Base-by-base conservation (phyloP, 2,113 vertebrate genomes). In the Nansenia antarctica region DNA sequence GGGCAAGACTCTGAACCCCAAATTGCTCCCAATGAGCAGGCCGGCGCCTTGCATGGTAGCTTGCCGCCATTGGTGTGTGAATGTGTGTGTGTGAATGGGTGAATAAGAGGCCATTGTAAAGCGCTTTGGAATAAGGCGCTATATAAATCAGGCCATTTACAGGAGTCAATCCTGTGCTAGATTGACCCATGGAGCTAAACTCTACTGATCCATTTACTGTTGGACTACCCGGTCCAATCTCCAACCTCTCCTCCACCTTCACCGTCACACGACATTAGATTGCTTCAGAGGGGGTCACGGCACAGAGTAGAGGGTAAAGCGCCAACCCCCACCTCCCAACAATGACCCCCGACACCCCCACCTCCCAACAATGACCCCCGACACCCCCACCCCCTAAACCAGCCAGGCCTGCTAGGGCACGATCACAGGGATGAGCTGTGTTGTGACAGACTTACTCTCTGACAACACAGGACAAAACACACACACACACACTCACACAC, bases 231-330 rank as follows among this genome's bases (percentile, higher is more conserved):
- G n/a, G n/a, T n/a, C n/a, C n/a, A n/a, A n/a, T n/a, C n/a, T n/a
- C n/a, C n/a, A n/a, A n/a, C n/a, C 80, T 65, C 18, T 53, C 6
- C 53, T 65, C 77, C 78, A 78, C 73, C 62, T 63, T 70, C 9
- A 20, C 69, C 84, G 81, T 85, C 82, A 88, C 70, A 77, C 81
- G 77, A 85, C 74, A 83, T 69, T 63, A 64, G 42, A 39, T 62
- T 73, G 67, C 67, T 27, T 53, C 68, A 67, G 77, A 81, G 62
- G 72, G 77, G 82, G 74, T 81, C 65, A 75, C 82, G 77, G 71
- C 76, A 54, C 68, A 77, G 72, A 77, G n/a, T n/a, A n/a, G n/a
- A n/a, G n/a, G n/a, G n/a, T n/a, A n/a, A n/a, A n/a, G n/a, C n/a
- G n/a, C n/a, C n/a, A n/a, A 3, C 69, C 63, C 18, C 20, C 20